These are phyloP conservation scores for Trachurus trachurus DNA, from an alignment of 2,797 vertebrate genomes.

Conservation along the genomic window DNA sequence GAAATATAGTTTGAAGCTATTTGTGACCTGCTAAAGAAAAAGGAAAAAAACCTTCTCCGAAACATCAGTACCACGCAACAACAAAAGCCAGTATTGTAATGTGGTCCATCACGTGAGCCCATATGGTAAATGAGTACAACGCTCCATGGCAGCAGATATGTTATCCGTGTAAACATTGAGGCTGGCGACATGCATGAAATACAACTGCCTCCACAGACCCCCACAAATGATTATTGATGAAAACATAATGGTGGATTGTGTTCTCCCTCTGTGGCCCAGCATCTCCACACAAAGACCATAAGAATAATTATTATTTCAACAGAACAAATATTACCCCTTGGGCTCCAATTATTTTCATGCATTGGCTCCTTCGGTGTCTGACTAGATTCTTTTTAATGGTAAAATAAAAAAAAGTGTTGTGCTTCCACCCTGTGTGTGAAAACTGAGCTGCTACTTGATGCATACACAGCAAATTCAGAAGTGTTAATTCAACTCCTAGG, in stretches of 20 bases:
- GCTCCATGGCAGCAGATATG: conserved; percentile 42
- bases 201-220: conserved; percentile 68
- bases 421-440: conserved; percentile 45
- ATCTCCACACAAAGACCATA: conserved; percentile 83
- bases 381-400: conserved; percentile 68
- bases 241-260: conserved; percentile 77
- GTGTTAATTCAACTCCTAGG: no score
- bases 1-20: background rate
- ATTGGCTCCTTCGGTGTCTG: conserved; percentile 83
- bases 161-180: conserved; percentile 55
- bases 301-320: conserved; percentile 89
- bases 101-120: conserved; percentile 31
- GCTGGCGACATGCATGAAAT: conserved; percentile 72
- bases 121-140: conserved; percentile 38
- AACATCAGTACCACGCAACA: background rate
- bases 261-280: conserved; percentile 74
- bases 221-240: conserved; percentile 82
- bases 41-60: background rate
- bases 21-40: conserved; percentile 19
- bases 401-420: conserved; percentile 42
- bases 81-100: conserved; percentile 11
- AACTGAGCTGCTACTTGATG: conserved; percentile 33
- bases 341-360: conserved; percentile 91
- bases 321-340: conserved; percentile 90
- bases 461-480: no score